A percentile compares a stretch with the other conserved stretches of the same genome.
Evolutionary conservation across 23 tunicate species (phyloP).

Genomic region (Trididemnum nubilum): DNA sequence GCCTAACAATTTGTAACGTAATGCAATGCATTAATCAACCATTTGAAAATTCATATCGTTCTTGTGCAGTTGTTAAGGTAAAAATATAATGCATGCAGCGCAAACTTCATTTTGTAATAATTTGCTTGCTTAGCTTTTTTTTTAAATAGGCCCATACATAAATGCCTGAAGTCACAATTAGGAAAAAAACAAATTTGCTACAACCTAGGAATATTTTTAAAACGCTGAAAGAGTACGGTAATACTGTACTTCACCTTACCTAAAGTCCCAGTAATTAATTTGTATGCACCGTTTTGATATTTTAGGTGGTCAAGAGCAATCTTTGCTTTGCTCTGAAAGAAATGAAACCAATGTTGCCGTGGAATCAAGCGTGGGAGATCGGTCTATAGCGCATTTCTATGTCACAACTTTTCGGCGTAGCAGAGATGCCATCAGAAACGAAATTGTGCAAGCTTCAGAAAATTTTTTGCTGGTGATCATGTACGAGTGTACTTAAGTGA

Average conservation of each 20-base stretch:
- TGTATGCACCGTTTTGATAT: no score
- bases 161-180: no score
- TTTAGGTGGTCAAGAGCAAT: not conserved
- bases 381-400: not conserved
- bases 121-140: no score
- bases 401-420: not conserved
- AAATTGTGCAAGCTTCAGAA: no score
- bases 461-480: no score
- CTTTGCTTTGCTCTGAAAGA: not conserved
- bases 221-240: not conserved
- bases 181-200: no score
- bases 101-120: no score
- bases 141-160: no score
- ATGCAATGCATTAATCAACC: not conserved
- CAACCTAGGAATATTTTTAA: not conserved
- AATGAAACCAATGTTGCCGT: not conserved
- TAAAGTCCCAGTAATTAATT: no score
- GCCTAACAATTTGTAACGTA: not conserved
- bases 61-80: not conserved
- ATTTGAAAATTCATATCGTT: not conserved
- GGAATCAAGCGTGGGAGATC: not conserved
- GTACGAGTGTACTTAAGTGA: no score
- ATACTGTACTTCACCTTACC: no score
- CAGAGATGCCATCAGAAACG: not conserved
- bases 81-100: not conserved